These are phyloP conservation scores for Seriola rivoliana DNA, from an alignment of 2,113 vertebrate genomes.

Conservation along the genomic window DNA sequence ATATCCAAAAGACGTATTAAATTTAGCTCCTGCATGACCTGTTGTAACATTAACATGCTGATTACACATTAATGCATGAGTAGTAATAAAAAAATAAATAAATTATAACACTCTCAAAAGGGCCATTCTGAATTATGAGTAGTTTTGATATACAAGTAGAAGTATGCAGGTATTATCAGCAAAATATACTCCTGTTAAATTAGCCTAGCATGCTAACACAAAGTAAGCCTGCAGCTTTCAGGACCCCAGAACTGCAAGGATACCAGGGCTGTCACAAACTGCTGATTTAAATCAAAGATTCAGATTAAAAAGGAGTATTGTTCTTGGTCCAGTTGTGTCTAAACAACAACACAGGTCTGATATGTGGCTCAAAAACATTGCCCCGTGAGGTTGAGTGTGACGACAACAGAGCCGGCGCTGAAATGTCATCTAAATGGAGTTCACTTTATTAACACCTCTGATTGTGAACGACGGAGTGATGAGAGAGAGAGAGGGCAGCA, in stretches of 20 bases:
- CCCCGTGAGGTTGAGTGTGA: not conserved
- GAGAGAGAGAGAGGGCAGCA: slow-evolving; percentile 48
- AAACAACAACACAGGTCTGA: not conserved
- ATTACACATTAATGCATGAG: too few species aligned
- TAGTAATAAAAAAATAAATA: too few species aligned
- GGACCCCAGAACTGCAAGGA: not conserved
- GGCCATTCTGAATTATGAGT: too few species aligned
- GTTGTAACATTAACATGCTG: too few species aligned
- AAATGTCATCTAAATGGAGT: slow-evolving; percentile 45
- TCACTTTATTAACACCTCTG: slow-evolving; percentile 65
- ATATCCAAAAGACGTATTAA: too few species aligned
- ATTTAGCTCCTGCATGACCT: too few species aligned
- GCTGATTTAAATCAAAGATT: not conserved
- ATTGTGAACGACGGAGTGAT: slow-evolving; percentile 52
- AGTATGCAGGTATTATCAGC: not conserved
- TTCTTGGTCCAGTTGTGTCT: not conserved
- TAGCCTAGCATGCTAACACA: not conserved
- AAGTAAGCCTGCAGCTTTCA: not conserved
- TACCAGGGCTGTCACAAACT: not conserved
- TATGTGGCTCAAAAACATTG: not conserved
- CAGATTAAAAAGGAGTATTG: not conserved
- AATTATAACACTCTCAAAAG: too few species aligned
- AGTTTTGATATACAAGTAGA: too few species aligned
- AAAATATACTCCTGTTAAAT: not conserved
- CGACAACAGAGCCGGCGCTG: not conserved